Base-by-base conservation (phyloP, 2,797 vertebrate species). In the Iguana delicatissima region DNA sequence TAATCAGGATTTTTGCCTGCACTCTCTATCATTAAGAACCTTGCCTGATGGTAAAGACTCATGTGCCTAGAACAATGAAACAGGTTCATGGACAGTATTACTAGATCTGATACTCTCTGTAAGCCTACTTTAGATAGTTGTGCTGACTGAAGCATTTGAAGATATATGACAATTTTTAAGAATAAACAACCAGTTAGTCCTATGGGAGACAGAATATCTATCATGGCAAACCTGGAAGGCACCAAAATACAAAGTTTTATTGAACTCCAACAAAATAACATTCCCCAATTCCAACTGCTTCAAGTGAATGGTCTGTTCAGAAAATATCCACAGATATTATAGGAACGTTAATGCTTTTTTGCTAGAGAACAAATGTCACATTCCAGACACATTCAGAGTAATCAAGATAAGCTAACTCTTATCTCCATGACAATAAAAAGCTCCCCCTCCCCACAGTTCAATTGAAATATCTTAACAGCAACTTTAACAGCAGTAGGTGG, bases 401-500 rank as follows among this genome's bases (percentile, higher is more conserved):
- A 84, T 89, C 80, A 84, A 76, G 69, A 46, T 9, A 46, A 20
- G 52, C 35, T 74, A 46, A 73, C 35, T 55, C 35, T 29, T 59
- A 57, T n/a, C 69, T 83, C 9, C 35, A 84, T 59, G n/a, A 62
- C 18, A 88, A 79, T 57, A 72, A 18, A 79, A 42, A 57, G 50
- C 6, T 18, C 89, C 4, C 87, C 89, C 85, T 87, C 14, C 26
- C 35, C n/a, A 20, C 20, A 46, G 14, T 69, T 57, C 67, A 32
- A 46, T 0, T 93, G 38, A 6, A 90, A 22, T 35, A 89, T 77
- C 32, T 46, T 89, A 50, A 89, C 4, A 84, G 3, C 0, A 79
- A 85, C 89, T 87, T 85, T 46, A 76, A 13, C 22, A 42, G 89
- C 82, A 88, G 1, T 32, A 73, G 0, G 18, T 92, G 24, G 38